Conservation (phyloP, 2,797 vertebrate species). For the Rhynchotus rufescens region DNA sequence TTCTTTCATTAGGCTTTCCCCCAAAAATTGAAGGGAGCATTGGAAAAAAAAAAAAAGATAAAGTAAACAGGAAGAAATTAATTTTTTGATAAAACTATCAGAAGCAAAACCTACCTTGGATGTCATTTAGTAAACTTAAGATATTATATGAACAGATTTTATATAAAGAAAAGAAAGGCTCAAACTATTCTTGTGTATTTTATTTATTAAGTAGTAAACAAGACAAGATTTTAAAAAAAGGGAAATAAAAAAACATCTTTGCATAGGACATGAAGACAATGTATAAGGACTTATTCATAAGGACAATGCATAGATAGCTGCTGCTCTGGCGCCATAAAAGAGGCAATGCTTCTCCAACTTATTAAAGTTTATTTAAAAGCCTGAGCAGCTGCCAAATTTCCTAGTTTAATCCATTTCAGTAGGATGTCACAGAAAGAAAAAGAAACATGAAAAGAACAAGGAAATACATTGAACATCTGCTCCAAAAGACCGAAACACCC, state of each 20-base stretch:
- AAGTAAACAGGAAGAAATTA: background rate
- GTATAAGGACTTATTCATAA: background rate
- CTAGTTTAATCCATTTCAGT: constrained; percentile 50
- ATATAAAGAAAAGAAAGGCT: background rate
- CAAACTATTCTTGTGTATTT: background rate
- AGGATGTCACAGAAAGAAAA: constrained; percentile 10
- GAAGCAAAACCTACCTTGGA: background rate
- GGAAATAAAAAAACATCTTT: background rate
- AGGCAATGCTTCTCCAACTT: constrained; percentile 24
- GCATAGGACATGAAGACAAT: background rate
- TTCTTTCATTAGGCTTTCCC: background rate
- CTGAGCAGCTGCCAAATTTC: constrained; percentile 54
- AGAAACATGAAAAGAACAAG: constrained; percentile 28
- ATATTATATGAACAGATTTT: background rate
- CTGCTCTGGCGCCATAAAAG: constrained; percentile 25
- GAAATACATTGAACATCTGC: constrained; percentile 45
- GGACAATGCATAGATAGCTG: constrained; percentile 8
- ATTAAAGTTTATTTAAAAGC: constrained; percentile 56
- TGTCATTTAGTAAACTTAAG: background rate
- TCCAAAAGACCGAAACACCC: background rate
- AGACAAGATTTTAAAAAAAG: background rate
- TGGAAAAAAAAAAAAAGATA: background rate
- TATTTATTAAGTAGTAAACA: constrained; percentile 28
- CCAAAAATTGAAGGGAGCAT: background rate
- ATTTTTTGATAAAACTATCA: background rate